Base-by-base conservation (phyloP, 2,797 vertebrate genomes). In the Tympanoctomys barrerae region DNA sequence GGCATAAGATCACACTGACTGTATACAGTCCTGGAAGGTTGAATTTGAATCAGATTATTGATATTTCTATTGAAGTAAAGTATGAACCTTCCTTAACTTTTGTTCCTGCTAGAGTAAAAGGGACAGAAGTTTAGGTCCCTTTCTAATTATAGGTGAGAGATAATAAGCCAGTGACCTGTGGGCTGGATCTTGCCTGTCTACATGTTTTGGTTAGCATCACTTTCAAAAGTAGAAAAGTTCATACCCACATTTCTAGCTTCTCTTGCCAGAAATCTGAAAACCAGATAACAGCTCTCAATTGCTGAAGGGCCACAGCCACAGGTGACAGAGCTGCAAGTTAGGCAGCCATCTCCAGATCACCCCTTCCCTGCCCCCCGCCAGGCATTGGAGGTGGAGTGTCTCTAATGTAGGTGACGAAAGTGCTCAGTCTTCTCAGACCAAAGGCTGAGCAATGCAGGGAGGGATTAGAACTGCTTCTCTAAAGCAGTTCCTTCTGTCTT, bases 221-320 rank as follows among this genome's bases (percentile, higher is more conserved):
- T 96, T 96, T 89, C 94, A 90, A 78, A 94, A 77, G 28, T 13
- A 18, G 68, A 39, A 82, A n/a, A 16, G 68, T 83, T 92, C 70
- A 80, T 9, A 33, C 21, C 22, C 28, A 95, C 10, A 81, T 39
- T 62, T 88, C 75, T 92, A 83, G 7, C 42, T 95, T 94, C 80
- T 82, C 21, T 84, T 89, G 71, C 75, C n/a, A 8, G 66, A 73
- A 66, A 22, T 71, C 52, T 94, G 78, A 79, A 94, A 91, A 61
- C 61, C 46, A 49, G 7, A 16, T 79, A 77, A 78, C 16, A 39
- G 49, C 85, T 42, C 54, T 88, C 39, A 90, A 18, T 14, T 64
- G 49, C 61, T 85, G 12, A n/a, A 13, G 49, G 9, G 28, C 49
- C 33, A 13, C 54, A 7, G 28, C 49, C 36, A 14, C 8, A 73